phyloP scores from a whole-genome alignment of 2,888 invertebrate genomes.

The Camptogramma bilineatum region DNA sequence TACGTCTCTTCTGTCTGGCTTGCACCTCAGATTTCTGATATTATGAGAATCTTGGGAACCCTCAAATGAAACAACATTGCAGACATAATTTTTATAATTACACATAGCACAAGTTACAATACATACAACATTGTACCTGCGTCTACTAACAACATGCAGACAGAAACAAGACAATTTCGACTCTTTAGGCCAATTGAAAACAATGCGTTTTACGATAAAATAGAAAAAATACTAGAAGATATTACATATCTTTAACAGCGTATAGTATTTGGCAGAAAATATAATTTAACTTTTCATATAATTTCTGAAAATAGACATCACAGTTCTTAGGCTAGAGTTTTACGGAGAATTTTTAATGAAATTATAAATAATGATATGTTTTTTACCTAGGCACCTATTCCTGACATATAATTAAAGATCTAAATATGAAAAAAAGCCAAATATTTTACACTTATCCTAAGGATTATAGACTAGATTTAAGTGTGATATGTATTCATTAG shows the following conservation, averaged over 20 bases:
- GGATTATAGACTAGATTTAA: conserved; percentile 53
- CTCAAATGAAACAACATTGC: conserved; percentile 59
- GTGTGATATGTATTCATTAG: conserved; percentile 60
- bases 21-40: too few relatives aligned
- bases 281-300: conserved; percentile 53
- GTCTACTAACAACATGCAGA: conserved; percentile 53
- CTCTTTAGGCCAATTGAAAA: conserved; percentile 66
- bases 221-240: conserved; percentile 62
- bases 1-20: too few relatives aligned
- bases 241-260: conserved; percentile 76
- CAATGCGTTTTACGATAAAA: conserved; percentile 45
- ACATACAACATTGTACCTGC: conserved; percentile 60
- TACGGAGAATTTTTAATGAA: conserved; percentile 38
- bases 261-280: conserved; percentile 65
- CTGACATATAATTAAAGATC: conserved; percentile 35
- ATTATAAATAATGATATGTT: conserved; percentile 64
- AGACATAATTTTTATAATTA: conserved; percentile 76
- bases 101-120: conserved; percentile 74
- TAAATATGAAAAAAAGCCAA: conserved; percentile 55
- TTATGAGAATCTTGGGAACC: too few relatives aligned
- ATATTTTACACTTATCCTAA: conserved; percentile 51
- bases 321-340: conserved; percentile 64
- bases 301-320: conserved; percentile 76
- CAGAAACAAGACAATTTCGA: conserved; percentile 39
- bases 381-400: conserved; percentile 74